A percentile compares a stretch with the other conserved stretches of the same genome.
Evolutionary conservation across 2,888 invertebrate genomes (phyloP).

Genomic region (Platerodrilus igneus): DNA sequence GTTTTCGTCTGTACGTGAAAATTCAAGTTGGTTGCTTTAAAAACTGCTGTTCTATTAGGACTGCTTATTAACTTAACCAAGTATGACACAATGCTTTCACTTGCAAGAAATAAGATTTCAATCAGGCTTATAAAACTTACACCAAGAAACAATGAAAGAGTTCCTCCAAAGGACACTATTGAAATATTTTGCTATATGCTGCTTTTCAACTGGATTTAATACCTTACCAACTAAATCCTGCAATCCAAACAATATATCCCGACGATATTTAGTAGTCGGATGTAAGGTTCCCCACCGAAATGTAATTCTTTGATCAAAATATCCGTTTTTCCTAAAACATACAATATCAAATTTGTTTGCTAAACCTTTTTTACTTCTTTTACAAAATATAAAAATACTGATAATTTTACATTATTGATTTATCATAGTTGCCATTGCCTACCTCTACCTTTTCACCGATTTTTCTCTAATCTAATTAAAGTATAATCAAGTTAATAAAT

Average conservation of each 20-base stretch:
- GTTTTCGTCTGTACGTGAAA: no score
- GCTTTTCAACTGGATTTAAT: neutral
- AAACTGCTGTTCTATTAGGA: no score
- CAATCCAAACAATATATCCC: slow-evolving; percentile 60
- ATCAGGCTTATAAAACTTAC: slow-evolving; percentile 60
- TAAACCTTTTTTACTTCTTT: no score
- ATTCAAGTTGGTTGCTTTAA: no score
- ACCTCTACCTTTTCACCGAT: no score
- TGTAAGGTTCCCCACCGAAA: slow-evolving; percentile 52
- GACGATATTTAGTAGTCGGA: slow-evolving; percentile 54
- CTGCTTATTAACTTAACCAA: no score
- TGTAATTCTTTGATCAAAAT: slow-evolving; percentile 45
- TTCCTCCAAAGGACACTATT: slow-evolving; percentile 64
- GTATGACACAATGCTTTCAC: slow-evolving; percentile 35
- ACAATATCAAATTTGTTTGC: slow-evolving; percentile 3
- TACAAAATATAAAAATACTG: slow-evolving; percentile 1
- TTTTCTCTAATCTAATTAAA: no score
- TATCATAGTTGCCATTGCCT: no score
- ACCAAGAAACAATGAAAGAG: slow-evolving; percentile 59
- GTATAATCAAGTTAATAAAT: no score
- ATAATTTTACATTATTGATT: slow-evolving; percentile 6
- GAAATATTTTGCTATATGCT: slow-evolving; percentile 29
- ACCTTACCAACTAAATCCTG: slow-evolving; percentile 58
- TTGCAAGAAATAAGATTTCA: slow-evolving; percentile 55
- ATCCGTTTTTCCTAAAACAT: slow-evolving; percentile 15